A percentile compares a stretch with the other conserved stretches of the same genome.
phyloP scores from a whole-genome alignment of 2,113 vertebrate species.

The Toxotes chatareus region DNA sequence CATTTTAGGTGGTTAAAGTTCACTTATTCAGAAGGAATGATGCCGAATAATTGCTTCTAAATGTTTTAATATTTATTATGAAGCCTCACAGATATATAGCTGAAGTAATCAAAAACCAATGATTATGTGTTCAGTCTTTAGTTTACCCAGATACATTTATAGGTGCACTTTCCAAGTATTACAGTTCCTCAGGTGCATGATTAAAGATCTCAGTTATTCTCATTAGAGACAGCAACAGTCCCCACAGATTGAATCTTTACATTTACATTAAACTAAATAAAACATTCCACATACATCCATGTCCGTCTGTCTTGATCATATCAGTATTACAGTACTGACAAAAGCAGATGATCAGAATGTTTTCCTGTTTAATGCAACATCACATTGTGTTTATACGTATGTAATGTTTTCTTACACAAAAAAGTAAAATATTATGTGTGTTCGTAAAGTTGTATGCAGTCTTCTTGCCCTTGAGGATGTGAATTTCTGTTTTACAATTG shows the following conservation, averaged over 20 bases:
- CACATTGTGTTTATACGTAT: slow-evolving; percentile 32
- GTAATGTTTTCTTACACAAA: slow-evolving; percentile 38
- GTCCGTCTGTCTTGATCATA: neutral
- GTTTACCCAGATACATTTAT: neutral
- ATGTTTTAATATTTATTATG: neutral
- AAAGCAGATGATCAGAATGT: slow-evolving; percentile 10
- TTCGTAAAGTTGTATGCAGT: neutral
- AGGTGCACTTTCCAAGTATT: neutral
- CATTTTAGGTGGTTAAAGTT: neutral
- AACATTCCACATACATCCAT: neutral
- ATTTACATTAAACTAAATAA: neutral
- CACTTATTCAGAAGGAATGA: no score
- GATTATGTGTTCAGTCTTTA: neutral
- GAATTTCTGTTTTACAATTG: neutral
- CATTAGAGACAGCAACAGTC: neutral
- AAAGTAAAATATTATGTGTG: slow-evolving; percentile 25
- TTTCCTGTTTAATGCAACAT: slow-evolving; percentile 17
- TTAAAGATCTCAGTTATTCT: neutral
- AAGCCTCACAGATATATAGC: neutral
- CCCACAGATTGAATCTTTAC: neutral
- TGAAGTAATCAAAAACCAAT: neutral
- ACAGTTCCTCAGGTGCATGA: neutral
- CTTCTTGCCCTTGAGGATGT: neutral
- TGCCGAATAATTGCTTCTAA: neutral
- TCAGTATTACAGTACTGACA: slow-evolving; percentile 11